phyloP scores from a whole-genome alignment of 92 coral and sea anemone species.

The Phenganax marumi region DNA sequence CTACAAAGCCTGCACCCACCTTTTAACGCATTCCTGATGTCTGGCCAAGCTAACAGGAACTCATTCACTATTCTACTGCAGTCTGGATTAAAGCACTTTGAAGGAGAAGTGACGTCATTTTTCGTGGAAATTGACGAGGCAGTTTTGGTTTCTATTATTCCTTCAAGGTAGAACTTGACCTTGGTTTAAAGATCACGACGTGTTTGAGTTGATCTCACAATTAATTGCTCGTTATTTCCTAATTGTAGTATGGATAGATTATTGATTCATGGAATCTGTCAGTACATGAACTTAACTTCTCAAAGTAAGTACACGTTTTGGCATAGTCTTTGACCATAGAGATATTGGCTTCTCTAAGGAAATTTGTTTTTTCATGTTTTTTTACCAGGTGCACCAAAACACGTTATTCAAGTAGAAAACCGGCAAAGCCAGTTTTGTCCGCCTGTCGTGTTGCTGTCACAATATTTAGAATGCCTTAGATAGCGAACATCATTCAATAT shows the following conservation, averaged over 20 bases:
- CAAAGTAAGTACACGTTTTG: slow-evolving; percentile 61
- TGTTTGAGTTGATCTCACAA: not conserved
- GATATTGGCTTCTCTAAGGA: not conserved
- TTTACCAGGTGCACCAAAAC: slow-evolving; percentile 57
- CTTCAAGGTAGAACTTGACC: slow-evolving; percentile 69
- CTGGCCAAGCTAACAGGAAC: not conserved
- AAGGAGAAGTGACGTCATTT: slow-evolving; percentile 71
- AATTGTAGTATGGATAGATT: slow-evolving; percentile 77
- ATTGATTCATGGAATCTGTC: slow-evolving; percentile 87
- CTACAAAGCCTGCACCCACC: too few species aligned
- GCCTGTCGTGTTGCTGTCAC: slow-evolving; percentile 71
- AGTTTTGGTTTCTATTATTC: slow-evolving; percentile 65
- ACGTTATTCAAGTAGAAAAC: slow-evolving; percentile 77
- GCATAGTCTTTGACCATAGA: too few species aligned
- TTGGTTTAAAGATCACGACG: not conserved
- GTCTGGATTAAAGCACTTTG: slow-evolving; percentile 77
- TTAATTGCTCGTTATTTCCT: not conserved
- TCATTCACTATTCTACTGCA: slow-evolving; percentile 17
- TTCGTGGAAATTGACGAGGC: slow-evolving; percentile 68
- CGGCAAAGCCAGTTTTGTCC: slow-evolving; percentile 47
- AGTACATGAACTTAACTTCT: slow-evolving; percentile 78
- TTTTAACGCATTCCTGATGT: not conserved
- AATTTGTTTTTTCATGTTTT: not conserved
- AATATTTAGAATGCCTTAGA: slow-evolving; percentile 70
- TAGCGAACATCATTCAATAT: slow-evolving; percentile 31